Percentiles rank a stretch among this genome's conserved stretches.
Evolutionary conservation across 2,797 vertebrate genomes (phyloP).

Genomic region (Galago senegalensis): DNA sequence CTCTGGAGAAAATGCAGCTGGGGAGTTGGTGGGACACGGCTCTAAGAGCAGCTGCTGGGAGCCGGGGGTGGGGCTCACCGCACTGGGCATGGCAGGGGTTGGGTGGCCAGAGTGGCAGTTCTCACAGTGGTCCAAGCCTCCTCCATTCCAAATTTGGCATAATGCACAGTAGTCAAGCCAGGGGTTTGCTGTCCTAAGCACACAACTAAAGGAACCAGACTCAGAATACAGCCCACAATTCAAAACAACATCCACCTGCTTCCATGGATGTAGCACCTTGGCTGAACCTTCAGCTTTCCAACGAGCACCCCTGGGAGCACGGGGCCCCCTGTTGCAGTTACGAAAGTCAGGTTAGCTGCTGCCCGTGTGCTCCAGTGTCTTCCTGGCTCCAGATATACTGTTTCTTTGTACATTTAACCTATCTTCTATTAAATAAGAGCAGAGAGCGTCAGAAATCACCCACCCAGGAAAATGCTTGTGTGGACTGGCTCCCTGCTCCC

Average conservation of each 20-base stretch:
- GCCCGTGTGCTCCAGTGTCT: background rate
- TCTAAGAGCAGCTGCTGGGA: rapidly evolving
- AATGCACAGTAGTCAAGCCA: background rate
- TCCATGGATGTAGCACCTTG: rapidly evolving
- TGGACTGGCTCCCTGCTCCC: background rate
- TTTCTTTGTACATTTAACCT: rapidly evolving
- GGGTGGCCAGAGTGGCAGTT: too few relatives aligned
- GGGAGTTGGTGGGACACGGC: rapidly evolving
- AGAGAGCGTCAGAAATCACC: background rate
- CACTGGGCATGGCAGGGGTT: too few relatives aligned
- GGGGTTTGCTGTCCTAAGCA: rapidly evolving
- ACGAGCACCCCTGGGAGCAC: rapidly evolving
- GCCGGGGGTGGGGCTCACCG: rapidly evolving
- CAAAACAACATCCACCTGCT: background rate
- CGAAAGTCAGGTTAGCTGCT: background rate
- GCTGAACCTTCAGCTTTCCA: background rate
- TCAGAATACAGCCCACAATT: rapidly evolving
- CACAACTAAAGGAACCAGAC: too few relatives aligned
- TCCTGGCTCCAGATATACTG: background rate
- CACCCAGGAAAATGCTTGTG: rapidly evolving
- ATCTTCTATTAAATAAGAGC: background rate
- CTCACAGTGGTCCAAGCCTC: background rate
- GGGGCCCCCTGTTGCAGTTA: rapidly evolving
- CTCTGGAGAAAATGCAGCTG: rapidly evolving
- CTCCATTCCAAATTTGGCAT: background rate